Conservation (phyloP, 2,797 vertebrate genomes). For the Phaenicophaeus curvirostris region DNA sequence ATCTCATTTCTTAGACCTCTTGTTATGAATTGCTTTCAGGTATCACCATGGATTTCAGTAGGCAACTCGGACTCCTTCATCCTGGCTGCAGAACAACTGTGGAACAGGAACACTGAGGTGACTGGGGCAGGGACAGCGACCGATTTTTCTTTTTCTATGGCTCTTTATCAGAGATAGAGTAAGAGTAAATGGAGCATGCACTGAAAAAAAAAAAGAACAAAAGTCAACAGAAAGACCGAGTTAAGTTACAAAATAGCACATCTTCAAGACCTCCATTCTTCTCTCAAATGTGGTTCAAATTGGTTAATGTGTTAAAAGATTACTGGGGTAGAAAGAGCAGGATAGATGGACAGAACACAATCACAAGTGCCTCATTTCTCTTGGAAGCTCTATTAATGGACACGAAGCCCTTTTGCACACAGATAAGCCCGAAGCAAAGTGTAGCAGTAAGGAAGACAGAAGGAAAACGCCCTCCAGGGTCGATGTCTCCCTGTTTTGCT, state of each 20-base stretch:
- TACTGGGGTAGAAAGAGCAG: conserved; percentile 16
- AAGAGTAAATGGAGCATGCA: not conserved
- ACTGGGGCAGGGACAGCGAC: not conserved
- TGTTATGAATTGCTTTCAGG: not conserved
- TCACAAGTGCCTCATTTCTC: not conserved
- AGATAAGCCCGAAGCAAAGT: not conserved
- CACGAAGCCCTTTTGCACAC: not conserved
- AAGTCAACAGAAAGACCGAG: not conserved
- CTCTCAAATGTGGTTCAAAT: not conserved
- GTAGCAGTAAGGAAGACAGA: not conserved
- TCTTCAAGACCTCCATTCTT: not conserved
- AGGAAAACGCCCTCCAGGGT: not conserved
- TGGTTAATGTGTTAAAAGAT: conserved; percentile 22
- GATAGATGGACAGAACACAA: not conserved
- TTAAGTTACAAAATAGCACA: not conserved
- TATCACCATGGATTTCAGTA: not conserved
- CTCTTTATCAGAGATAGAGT: not conserved
- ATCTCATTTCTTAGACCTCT: not conserved
- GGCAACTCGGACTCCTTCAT: not conserved
- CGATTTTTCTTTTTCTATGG: not conserved
- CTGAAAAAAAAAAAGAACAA: not conserved
- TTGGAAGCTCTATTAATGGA: not conserved
- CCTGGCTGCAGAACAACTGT: not conserved
- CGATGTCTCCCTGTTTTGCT: not conserved
- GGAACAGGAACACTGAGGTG: not conserved